Percentiles rank a stretch among this genome's conserved stretches.
phyloP scores from a whole-genome alignment of 2,113 vertebrate genomes.

The Equus przewalskii region DNA sequence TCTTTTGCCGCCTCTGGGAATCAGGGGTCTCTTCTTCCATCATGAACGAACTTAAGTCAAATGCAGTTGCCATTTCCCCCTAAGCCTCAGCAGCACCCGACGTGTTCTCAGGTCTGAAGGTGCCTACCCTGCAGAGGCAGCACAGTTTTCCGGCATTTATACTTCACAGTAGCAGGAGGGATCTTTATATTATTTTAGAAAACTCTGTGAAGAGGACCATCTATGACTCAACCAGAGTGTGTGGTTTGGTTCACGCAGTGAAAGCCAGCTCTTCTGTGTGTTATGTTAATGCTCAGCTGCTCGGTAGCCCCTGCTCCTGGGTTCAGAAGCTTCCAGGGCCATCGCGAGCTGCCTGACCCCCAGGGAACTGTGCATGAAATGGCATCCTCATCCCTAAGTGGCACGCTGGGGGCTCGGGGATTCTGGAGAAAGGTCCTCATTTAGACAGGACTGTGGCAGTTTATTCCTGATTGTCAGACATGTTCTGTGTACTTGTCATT shows the following conservation, averaged over 20 bases:
- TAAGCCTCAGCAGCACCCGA: background rate
- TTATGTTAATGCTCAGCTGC: background rate
- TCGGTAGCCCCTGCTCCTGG: fast-evolving
- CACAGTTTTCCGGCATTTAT: background rate
- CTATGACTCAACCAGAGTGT: background rate
- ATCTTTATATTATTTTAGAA: background rate
- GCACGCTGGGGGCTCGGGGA: background rate
- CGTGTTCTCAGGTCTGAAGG: fast-evolving
- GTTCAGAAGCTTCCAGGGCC: fast-evolving
- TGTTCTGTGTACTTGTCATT: background rate
- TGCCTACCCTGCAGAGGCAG: fast-evolving
- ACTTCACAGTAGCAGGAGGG: background rate
- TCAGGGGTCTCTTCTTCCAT: background rate
- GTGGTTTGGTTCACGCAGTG: background rate
- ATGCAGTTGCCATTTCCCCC: fast-evolving
- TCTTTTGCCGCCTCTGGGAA: fast-evolving
- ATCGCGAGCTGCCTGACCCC: fast-evolving
- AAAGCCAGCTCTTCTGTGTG: too few species aligned
- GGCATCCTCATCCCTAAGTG: background rate
- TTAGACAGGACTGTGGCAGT: background rate
- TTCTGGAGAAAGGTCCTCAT: background rate
- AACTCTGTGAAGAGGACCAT: background rate
- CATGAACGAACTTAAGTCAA: fast-evolving
- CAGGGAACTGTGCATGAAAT: fast-evolving
- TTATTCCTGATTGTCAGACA: fast-evolving